A percentile compares a stretch with the other conserved stretches of the same genome.
phyloP scores from a whole-genome alignment of 2,113 vertebrate species.

The Sebastes schlegelii region DNA sequence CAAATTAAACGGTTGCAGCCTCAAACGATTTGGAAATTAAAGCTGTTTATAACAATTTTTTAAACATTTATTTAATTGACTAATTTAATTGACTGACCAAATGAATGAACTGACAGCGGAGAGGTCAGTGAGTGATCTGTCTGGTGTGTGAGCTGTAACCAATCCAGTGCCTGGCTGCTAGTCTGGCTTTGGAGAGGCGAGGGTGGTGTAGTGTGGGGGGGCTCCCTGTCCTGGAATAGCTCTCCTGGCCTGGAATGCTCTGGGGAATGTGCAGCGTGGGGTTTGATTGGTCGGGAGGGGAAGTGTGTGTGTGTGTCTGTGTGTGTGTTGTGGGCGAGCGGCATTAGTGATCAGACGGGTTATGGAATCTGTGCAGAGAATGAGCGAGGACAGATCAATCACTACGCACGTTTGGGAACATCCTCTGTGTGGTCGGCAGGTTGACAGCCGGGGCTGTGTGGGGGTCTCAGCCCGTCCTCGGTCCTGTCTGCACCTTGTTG shows the following conservation, averaged over 20 bases:
- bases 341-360: slow-evolving; percentile 46
- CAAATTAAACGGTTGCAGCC: background rate
- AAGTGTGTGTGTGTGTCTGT: slow-evolving; percentile 34
- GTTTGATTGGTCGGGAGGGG: slow-evolving; percentile 59
- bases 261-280: slow-evolving; percentile 64
- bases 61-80: background rate
- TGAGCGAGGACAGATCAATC: slow-evolving; percentile 72
- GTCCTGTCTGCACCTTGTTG: slow-evolving; percentile 80
- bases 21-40: background rate
- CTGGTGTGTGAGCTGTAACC: slow-evolving; percentile 28
- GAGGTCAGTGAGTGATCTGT: slow-evolving; percentile 29
- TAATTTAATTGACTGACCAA: background rate
- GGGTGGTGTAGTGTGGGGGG: slow-evolving; percentile 42
- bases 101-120: background rate
- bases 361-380: slow-evolving; percentile 68
- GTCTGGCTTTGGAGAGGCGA: slow-evolving; percentile 45
- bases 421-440: slow-evolving; percentile 68
- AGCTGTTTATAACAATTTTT: background rate
- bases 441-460: slow-evolving; percentile 65
- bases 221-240: slow-evolving; percentile 82
- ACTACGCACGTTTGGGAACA: slow-evolving; percentile 55
- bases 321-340: slow-evolving; percentile 36
- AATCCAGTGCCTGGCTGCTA: slow-evolving; percentile 39
- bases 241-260: slow-evolving; percentile 79
- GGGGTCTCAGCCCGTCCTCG: slow-evolving; percentile 49